A percentile compares a stretch with the other conserved stretches of the same genome.
Conservation (phyloP, 2,888 invertebrate genomes). For the Conistra vaccinii region DNA sequence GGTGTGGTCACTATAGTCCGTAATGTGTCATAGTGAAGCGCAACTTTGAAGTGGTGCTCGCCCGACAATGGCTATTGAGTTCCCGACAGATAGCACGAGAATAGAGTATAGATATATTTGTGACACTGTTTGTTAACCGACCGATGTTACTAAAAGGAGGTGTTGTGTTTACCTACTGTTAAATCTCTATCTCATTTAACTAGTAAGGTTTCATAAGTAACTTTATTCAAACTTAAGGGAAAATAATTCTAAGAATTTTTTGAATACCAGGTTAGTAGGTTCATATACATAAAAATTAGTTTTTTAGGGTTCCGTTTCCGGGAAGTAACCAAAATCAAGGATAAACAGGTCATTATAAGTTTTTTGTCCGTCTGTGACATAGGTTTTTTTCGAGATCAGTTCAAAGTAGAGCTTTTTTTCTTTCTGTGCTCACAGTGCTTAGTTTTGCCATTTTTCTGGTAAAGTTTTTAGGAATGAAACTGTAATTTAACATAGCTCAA, state of each 20-base stretch:
- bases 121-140: slow-evolving; percentile 25
- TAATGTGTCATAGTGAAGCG: slow-evolving; percentile 29
- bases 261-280: too few relatives aligned
- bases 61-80: slow-evolving; percentile 66
- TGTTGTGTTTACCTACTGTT: slow-evolving; percentile 6
- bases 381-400: background rate
- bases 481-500: background rate
- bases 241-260: too few relatives aligned
- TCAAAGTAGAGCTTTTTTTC: background rate
- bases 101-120: slow-evolving; percentile 22
- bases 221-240: too few relatives aligned
- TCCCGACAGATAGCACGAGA: slow-evolving; percentile 44
- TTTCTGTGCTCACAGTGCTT: background rate
- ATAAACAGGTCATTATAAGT: too few relatives aligned
- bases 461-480: background rate
- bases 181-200: background rate
- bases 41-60: slow-evolving; percentile 65
- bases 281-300: too few relatives aligned
- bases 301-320: background rate
- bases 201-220: background rate
- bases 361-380: background rate
- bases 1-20: slow-evolving; percentile 44
- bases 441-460: background rate
- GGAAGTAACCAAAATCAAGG: too few relatives aligned
- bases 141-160: background rate